A percentile compares a stretch with the other conserved stretches of the same genome.
Conservation (phyloP, 2,888 invertebrate genomes). For the Dendrolimus houi region DNA sequence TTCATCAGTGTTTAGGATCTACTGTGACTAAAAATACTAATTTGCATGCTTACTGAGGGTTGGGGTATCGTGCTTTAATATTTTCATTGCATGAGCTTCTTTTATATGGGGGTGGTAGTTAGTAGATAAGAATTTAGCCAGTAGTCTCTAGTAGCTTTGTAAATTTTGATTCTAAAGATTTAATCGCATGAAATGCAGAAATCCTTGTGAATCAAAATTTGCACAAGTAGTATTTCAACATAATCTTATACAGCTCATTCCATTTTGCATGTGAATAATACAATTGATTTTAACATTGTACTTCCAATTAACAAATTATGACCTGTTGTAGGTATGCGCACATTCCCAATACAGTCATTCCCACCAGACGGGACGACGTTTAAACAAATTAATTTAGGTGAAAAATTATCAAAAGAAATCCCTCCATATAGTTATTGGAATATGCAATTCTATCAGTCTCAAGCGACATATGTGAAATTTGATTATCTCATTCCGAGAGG, state of each 20-base stretch:
- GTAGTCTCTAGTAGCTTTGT: not conserved
- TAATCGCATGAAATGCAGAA: no score
- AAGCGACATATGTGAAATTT: conserved; percentile 95
- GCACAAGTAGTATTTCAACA: not conserved
- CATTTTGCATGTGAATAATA: conserved; percentile 44
- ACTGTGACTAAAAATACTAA: conserved; percentile 47
- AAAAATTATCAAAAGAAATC: conserved; percentile 91
- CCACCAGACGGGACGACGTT: conserved; percentile 96
- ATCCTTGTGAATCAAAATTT: no score
- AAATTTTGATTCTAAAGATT: no score
- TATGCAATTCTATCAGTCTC: conserved; percentile 97
- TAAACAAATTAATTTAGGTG: conserved; percentile 91
- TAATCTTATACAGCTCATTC: conserved; percentile 30
- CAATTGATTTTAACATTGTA: conserved; percentile 6
- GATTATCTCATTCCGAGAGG: conserved; percentile 95
- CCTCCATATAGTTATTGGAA: conserved; percentile 98
- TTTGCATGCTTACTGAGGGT: conserved; percentile 32
- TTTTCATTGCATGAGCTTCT: conserved; percentile 37
- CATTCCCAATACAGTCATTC: conserved; percentile 92
- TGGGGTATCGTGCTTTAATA: conserved; percentile 5
- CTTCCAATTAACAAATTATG: conserved; percentile 16
- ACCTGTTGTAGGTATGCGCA: conserved; percentile 83
- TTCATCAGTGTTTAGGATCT: conserved; percentile 36
- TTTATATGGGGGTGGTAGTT: conserved; percentile 14
- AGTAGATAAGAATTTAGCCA: conserved; percentile 8